Evolutionary conservation across 2,113 vertebrate species (phyloP).

Genomic region (Microtus pennsylvanicus): DNA sequence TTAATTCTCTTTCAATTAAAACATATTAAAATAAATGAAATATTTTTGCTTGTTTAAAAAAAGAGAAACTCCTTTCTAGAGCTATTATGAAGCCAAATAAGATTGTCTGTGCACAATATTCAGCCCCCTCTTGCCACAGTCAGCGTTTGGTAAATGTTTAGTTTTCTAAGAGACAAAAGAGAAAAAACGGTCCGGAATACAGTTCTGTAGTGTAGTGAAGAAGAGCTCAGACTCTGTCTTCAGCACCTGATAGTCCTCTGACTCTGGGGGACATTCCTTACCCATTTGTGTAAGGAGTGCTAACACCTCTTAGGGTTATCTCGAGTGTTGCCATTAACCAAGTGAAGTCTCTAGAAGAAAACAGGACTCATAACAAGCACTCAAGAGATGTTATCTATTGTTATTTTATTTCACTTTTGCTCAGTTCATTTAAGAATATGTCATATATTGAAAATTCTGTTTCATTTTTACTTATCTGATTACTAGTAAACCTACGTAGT

Average conservation of each 20-base stretch:
- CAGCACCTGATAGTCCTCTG: neutral
- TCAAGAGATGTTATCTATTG: neutral
- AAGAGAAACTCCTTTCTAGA: neutral
- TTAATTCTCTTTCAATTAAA: neutral
- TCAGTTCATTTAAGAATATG: neutral
- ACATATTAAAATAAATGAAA: neutral
- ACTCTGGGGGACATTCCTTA: neutral
- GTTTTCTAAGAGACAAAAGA: neutral
- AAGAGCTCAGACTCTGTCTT: slow-evolving; percentile 11
- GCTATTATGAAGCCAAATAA: neutral
- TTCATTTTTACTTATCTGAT: slow-evolving; percentile 1
- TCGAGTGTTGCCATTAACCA: neutral
- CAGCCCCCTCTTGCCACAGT: neutral
- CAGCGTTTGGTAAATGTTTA: neutral
- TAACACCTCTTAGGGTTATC: neutral
- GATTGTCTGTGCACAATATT: neutral
- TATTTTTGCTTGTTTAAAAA: neutral
- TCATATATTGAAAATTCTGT: neutral
- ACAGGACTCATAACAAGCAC: neutral
- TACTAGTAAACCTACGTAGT: neutral
- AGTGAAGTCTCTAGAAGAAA: slow-evolving; percentile 8
- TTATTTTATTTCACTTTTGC: slow-evolving; percentile 20
- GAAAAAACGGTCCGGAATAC: slow-evolving; percentile 2
- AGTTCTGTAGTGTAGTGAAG: neutral
- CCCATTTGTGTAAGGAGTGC: neutral